Evolutionary conservation across 1,140 invertebrate genomes (phyloP), one percentile per base, ranked within the genome.

Genomic region (Drosophila nasuta): DNA sequence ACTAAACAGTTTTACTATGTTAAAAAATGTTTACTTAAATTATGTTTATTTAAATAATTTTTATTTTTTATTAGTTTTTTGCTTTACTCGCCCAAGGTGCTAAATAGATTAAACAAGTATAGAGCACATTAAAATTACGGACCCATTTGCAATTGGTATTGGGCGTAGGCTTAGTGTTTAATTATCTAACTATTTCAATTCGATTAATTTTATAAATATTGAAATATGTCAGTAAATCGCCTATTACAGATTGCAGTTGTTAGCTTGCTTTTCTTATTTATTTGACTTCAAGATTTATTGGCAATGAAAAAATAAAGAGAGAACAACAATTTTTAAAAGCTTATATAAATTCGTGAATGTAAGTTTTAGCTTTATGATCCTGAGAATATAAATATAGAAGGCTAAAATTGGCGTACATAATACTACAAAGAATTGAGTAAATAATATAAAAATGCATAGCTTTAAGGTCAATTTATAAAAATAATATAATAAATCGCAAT

Each of bases 391-490:
- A 45, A 45, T 52, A 65, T 49, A 25, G 58, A 72, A 68, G 17
- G 56, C 51, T 49, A 68, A 52, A 57, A 57, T 46, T 62, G 49
- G 5, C 45, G 33, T 43, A 38, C 35, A 41, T 25, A 11, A 46
- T 73, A 59, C 46, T 35, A 66, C 43, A 62, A 52, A 68, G 35
- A 65, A 59, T 13, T 17, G 46, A 45, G 54, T 51, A 15, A 64
- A 54, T 51, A 70, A 76, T 75, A 65, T 56, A 49, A 78, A 69
- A 82, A 71, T 75, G 69, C 70, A 60, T 85, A 86, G 66, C 56
- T 81, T 75, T 87, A 88, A 87, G 83, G 74, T 78, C 70, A 71
- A 79, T 68, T 73, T 71, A 75, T 58, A 15, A 65, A 65, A 56
- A 20, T 60, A 56, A 35, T 67, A 67, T 52, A 20, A 60, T 25